Evolutionary conservation across 2,113 vertebrate genomes (phyloP).

Genomic region (Cinclus cinclus): DNA sequence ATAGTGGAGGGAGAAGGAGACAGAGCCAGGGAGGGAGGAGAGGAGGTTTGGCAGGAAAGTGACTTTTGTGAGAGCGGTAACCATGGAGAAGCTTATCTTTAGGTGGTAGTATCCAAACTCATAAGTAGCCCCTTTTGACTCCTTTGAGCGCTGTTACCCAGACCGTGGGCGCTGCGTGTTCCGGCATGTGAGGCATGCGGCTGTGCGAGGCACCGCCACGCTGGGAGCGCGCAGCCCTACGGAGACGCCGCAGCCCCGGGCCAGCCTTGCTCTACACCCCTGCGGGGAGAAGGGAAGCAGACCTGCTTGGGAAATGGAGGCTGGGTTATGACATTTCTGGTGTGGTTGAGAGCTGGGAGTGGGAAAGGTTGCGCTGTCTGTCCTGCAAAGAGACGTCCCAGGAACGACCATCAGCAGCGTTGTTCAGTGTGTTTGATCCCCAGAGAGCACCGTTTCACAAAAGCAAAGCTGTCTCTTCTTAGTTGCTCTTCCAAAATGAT

Average conservation of each 20-base stretch:
- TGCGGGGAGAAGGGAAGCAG: rapidly evolving
- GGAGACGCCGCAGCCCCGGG: background rate
- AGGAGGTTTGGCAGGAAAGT: constrained; percentile 33
- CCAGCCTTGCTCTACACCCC: background rate
- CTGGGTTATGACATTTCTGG: background rate
- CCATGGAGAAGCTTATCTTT: constrained; percentile 62
- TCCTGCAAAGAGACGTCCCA: background rate
- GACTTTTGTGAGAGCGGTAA: constrained; percentile 31
- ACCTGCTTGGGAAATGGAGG: background rate
- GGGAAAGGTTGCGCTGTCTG: rapidly evolving
- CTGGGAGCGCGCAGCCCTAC: background rate
- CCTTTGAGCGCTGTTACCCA: background rate
- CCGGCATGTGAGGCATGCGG: constrained; percentile 10
- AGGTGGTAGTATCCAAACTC: constrained; percentile 31
- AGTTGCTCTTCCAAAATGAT: background rate
- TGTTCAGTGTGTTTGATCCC: rapidly evolving
- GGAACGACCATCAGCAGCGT: rapidly evolving
- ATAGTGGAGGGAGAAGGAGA: background rate
- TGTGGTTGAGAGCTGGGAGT: background rate
- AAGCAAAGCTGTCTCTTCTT: background rate
- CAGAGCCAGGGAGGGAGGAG: background rate
- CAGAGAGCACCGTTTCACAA: rapidly evolving
- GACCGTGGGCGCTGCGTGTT: background rate
- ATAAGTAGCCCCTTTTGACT: background rate
- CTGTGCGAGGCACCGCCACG: background rate